Evolutionary conservation across 2,113 vertebrate species (phyloP).

Genomic region (Pleuronectes platessa): DNA sequence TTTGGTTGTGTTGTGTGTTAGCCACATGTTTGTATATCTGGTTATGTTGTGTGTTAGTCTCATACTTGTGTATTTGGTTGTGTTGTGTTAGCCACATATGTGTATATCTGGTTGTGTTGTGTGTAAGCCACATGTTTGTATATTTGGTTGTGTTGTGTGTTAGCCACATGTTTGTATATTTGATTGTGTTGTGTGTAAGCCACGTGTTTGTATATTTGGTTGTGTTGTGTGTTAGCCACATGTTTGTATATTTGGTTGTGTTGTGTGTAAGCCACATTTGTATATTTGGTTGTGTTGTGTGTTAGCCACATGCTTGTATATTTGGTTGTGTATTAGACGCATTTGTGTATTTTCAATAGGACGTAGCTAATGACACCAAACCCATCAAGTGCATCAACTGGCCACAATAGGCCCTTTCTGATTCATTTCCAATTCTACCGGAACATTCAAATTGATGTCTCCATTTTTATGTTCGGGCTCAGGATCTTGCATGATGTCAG

Average conservation of each 20-base stretch:
- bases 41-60: neutral
- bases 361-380: neutral
- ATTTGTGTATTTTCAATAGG: neutral
- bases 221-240: neutral
- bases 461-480: neutral
- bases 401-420: neutral
- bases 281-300: too few relatives aligned
- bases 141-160: too few relatives aligned
- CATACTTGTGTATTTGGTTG: too few relatives aligned
- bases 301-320: neutral
- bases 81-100: too few relatives aligned
- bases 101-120: too few relatives aligned
- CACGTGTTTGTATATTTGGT: neutral
- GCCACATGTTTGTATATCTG: neutral
- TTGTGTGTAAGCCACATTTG: too few relatives aligned
- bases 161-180: neutral
- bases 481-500: neutral
- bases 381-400: slow-evolving; percentile 9
- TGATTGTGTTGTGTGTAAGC: neutral
- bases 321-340: neutral
- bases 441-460: neutral
- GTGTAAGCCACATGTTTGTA: too few relatives aligned
- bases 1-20: neutral
- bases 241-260: neutral
- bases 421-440: neutral